Conservation (phyloP, 2,797 vertebrate genomes). For the Aeoliscus strigatus region DNA sequence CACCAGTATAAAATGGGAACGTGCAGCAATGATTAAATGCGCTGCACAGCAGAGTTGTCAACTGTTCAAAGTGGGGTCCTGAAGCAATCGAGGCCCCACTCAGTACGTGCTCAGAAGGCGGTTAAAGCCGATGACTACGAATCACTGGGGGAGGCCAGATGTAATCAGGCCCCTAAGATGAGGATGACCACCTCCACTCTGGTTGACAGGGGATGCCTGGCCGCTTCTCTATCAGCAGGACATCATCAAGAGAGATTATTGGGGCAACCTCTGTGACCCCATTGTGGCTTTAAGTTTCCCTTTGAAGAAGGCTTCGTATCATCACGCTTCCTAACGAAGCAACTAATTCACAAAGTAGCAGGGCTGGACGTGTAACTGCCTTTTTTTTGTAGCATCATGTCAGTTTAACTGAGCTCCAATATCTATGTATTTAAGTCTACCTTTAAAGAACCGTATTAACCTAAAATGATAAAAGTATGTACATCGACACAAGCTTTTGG, state of each 20-base stretch:
- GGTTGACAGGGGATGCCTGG: constrained; percentile 55
- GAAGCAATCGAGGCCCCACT: constrained; percentile 54
- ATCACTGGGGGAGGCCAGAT: constrained; percentile 63
- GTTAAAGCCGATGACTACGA: constrained; percentile 49
- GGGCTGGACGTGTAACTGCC: constrained; percentile 1
- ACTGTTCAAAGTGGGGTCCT: constrained; percentile 63
- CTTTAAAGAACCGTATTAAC: too few relatives aligned
- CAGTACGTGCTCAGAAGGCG: constrained; percentile 54
- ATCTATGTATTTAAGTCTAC: too few relatives aligned
- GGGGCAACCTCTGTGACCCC: constrained; percentile 66
- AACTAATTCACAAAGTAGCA: constrained; percentile 34
- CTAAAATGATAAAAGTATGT: too few relatives aligned
- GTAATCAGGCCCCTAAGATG: constrained; percentile 63
- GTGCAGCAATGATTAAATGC: constrained; percentile 43
- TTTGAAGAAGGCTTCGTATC: constrained; percentile 68
- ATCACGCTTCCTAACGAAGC: constrained; percentile 45
- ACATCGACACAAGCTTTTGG: too few relatives aligned
- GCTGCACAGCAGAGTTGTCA: constrained; percentile 61
- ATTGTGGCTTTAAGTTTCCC: constrained; percentile 68
- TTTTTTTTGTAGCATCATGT: too few relatives aligned
- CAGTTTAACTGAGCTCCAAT: background rate
- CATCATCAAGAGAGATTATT: constrained; percentile 76
- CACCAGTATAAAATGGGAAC: constrained; percentile 27
- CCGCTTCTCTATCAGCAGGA: constrained; percentile 70
- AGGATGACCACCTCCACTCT: constrained; percentile 59